These are phyloP conservation scores for Notothenia coriiceps DNA, from an alignment of 2,113 vertebrate species.

Conservation along the genomic window DNA sequence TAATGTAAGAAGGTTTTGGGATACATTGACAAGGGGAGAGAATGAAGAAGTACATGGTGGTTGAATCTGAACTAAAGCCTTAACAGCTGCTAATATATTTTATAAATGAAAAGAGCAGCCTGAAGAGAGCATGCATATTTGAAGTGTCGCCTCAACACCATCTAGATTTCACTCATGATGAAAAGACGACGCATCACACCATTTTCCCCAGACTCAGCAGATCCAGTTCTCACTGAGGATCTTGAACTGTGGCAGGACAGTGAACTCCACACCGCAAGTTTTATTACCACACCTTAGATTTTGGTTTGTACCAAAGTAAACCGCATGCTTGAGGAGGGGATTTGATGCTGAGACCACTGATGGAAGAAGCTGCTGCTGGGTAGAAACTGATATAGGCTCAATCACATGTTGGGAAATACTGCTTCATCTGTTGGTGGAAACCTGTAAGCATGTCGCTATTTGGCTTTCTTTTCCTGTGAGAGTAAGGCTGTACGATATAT, in stretches of 20 bases:
- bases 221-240: neutral
- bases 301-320: neutral
- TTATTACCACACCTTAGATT: neutral
- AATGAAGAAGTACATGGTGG: conserved; percentile 17
- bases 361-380: conserved; percentile 1
- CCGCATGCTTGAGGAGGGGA: neutral
- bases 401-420: neutral
- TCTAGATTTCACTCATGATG: conserved; percentile 22
- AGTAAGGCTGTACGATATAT: neutral
- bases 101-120: neutral
- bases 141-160: conserved; percentile 29
- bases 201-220: conserved; percentile 25
- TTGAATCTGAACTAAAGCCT: conserved; percentile 32
- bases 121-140: conserved; percentile 1
- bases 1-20: neutral
- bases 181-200: conserved; percentile 19
- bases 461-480: neutral
- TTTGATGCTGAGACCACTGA: neutral
- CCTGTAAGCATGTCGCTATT: neutral
- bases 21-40: neutral
- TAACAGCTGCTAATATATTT: conserved; percentile 5
- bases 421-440: conserved; percentile 2
- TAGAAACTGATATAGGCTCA: neutral
- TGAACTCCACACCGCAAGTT: neutral
- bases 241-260: neutral